phyloP scores from a whole-genome alignment of 2,888 invertebrate genomes.

The Idaea straminata region DNA sequence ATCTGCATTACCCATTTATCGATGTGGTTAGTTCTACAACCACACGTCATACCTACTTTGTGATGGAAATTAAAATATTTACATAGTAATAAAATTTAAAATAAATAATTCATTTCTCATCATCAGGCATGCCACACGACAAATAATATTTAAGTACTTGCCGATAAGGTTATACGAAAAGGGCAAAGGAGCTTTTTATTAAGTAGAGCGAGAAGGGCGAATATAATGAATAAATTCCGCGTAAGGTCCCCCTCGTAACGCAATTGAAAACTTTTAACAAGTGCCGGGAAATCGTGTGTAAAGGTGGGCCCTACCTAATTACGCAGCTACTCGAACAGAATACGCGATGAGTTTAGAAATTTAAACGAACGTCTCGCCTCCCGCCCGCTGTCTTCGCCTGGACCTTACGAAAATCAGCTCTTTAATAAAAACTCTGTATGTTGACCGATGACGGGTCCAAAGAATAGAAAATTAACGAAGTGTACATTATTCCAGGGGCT shows the following conservation, averaged over 20 bases:
- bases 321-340: constrained; percentile 62
- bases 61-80: constrained; percentile 38
- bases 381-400: constrained; percentile 22
- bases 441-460: constrained; percentile 45
- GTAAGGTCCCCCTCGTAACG: constrained; percentile 71
- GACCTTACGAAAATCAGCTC: constrained; percentile 64
- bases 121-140: constrained; percentile 68
- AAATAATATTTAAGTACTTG: constrained; percentile 73
- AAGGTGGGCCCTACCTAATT: constrained; percentile 76
- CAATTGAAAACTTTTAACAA: constrained; percentile 81
- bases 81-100: constrained; percentile 57
- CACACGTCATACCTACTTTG: constrained; percentile 33
- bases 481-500: constrained; percentile 18
- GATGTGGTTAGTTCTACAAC: not conserved
- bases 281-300: constrained; percentile 78
- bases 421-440: constrained; percentile 57
- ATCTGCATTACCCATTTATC: not conserved
- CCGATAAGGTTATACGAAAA: constrained; percentile 65
- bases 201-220: constrained; percentile 64
- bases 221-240: constrained; percentile 79
- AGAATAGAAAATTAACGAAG: constrained; percentile 42
- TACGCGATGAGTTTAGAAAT: constrained; percentile 71
- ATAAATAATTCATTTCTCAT: constrained; percentile 72
- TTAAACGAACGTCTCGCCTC: constrained; percentile 49
- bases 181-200: constrained; percentile 74